Percentiles rank a stretch among this genome's conserved stretches.
Conservation (phyloP, 2,797 vertebrate genomes). For the Xenentodon cancila region DNA sequence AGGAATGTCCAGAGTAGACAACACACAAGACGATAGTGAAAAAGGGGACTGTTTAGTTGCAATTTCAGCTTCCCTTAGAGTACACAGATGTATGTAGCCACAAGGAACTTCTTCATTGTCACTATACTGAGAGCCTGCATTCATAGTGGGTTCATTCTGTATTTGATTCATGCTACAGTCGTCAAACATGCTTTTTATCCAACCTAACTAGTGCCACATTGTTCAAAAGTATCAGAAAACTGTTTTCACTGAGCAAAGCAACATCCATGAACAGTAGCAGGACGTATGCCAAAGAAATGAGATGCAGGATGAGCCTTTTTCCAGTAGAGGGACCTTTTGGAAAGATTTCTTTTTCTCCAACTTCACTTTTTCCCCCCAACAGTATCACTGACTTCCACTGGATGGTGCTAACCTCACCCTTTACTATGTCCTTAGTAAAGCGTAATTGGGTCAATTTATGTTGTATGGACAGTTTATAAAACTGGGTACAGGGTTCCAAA, state of each 20-base stretch:
- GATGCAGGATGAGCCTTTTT: conserved; percentile 56
- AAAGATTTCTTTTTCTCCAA: conserved; percentile 14
- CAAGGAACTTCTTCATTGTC: not conserved
- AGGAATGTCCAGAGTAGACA: no score
- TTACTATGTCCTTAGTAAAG: not conserved
- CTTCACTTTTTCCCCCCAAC: conserved; percentile 22
- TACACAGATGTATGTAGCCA: not conserved
- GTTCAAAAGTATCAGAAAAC: not conserved
- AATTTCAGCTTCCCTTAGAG: not conserved
- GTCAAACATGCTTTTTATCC: no score
- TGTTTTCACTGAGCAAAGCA: not conserved
- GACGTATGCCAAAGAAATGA: not conserved
- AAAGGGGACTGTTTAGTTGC: no score
- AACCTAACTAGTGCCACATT: not conserved
- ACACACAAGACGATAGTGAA: no score
- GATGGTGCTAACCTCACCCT: conserved; percentile 72
- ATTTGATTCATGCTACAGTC: not conserved
- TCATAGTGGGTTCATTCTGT: not conserved
- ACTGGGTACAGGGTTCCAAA: conserved; percentile 7
- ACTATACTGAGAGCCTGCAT: not conserved
- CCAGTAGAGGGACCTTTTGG: conserved; percentile 74
- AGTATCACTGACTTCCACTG: conserved; percentile 69
- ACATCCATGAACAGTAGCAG: conserved; percentile 8
- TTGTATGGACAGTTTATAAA: conserved; percentile 50
- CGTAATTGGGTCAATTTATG: conserved; percentile 57